Evolutionary conservation across 2,888 invertebrate species (phyloP).

Genomic region (Drosophila fulvimacula): DNA sequence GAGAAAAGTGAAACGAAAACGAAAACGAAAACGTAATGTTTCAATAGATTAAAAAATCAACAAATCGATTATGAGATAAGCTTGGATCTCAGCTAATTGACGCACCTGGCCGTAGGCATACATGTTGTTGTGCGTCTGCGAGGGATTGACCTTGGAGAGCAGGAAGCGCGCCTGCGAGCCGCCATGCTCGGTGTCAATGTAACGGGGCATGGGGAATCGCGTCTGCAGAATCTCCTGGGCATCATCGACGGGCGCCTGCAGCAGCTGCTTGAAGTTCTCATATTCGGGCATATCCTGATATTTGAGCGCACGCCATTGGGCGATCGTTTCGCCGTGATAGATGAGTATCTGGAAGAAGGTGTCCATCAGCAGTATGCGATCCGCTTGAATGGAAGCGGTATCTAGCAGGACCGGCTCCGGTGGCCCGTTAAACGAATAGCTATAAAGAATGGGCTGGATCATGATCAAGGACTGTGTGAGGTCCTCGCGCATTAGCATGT

Average conservation of each 20-base stretch:
- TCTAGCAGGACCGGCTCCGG: constrained; percentile 99
- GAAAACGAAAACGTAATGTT: constrained; percentile 32
- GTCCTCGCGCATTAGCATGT: constrained; percentile 98
- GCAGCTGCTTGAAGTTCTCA: constrained; percentile 97
- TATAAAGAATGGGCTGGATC: constrained; percentile 99
- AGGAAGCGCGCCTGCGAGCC: constrained; percentile 99
- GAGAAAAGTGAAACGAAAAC: constrained; percentile 46
- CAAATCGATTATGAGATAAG: constrained; percentile 1
- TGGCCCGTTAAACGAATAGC: constrained; percentile 98
- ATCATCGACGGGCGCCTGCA: constrained; percentile 97
- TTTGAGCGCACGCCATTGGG: constrained; percentile 97
- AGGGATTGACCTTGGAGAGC: constrained; percentile 99
- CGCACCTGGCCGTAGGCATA: constrained; percentile 94
- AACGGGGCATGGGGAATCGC: constrained; percentile 99
- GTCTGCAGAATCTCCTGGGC: constrained; percentile 98
- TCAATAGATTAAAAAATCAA: constrained; percentile 48
- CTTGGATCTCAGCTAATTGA: constrained; percentile 34
- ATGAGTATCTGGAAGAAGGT: constrained; percentile 99
- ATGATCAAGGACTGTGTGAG: constrained; percentile 98
- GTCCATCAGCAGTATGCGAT: constrained; percentile 99
- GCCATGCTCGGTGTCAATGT: constrained; percentile 99
- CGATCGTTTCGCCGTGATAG: constrained; percentile 99
- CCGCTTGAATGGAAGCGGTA: constrained; percentile 98
- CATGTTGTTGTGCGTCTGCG: constrained; percentile 99
- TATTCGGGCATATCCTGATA: constrained; percentile 99